Evolutionary conservation across 2,797 vertebrate species (phyloP).

Genomic region (Melanotaenia parkinsoni): DNA sequence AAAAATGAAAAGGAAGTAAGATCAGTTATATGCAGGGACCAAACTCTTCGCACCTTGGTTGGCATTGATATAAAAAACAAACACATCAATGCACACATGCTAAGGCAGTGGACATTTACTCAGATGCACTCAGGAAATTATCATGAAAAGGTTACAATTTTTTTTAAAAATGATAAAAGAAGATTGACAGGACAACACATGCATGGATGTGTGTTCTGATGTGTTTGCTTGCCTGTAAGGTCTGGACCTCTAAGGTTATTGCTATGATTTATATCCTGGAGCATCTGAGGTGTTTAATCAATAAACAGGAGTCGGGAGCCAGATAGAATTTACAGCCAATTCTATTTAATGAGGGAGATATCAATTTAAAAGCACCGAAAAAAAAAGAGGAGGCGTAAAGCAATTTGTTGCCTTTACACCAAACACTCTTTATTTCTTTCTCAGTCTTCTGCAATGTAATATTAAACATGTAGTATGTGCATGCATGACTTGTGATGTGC

Average conservation of each 20-base stretch:
- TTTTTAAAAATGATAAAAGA: not conserved
- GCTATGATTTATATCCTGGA: constrained; percentile 20
- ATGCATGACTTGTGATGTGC: not conserved
- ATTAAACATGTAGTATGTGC: constrained; percentile 3
- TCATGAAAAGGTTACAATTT: not conserved
- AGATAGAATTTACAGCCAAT: constrained; percentile 25
- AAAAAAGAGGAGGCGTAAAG: constrained; percentile 6
- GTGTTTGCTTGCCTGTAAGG: constrained; percentile 17
- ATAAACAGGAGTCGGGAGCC: constrained; percentile 20
- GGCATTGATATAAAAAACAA: not conserved
- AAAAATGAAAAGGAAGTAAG: not conserved
- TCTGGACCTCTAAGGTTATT: not conserved
- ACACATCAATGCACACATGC: too few species aligned
- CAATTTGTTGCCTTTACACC: not conserved
- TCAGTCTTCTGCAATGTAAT: not conserved
- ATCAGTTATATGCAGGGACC: not conserved
- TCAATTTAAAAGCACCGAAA: constrained; percentile 14
- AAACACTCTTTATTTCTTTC: not conserved
- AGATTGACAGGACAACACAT: not conserved
- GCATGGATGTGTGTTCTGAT: not conserved
- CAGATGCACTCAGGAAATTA: not conserved
- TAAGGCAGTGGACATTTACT: not conserved
- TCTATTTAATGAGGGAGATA: constrained; percentile 32
- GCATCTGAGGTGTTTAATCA: constrained; percentile 16
- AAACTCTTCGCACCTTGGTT: not conserved